Evolutionary conservation across 2,797 vertebrate genomes (phyloP), one percentile per base, ranked within the genome.

Genomic region (Pangasius sanitwongsei): DNA sequence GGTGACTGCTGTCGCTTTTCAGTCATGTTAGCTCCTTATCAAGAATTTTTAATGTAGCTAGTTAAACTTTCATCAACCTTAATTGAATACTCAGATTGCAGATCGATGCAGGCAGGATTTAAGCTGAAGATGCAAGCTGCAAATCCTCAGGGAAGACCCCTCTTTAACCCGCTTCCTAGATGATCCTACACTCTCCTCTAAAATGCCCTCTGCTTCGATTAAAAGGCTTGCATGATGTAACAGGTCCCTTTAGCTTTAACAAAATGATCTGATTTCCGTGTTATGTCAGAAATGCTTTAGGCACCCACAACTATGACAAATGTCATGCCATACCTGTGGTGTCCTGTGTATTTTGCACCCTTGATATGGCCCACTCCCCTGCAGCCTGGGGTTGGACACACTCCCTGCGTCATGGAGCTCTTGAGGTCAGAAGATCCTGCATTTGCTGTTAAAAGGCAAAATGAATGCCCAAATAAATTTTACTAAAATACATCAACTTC

Each of bases 281-380:
- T 18, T 20, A n/a, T 2, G 55, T 63, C 1, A 69, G 75, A 75
- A 70, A 69, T 41, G 28, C 20, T 61, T 63, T 70, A 4, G 2
- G 37, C 57, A 67, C 41, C 28, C 28, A 16, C 13, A 53, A 28
- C 6, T 61, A 59, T 16, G 31, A 82, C 0, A 2, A 55, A 86
- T 5, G 8, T 37, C 23, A 28, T 53, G 44, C 86, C 89, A 87
- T 86, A 94, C 95, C 95, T 96, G 93, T 97, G 96, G 94, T 97
- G 96, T 94, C 96, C 95, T 1, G 94, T 96, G 93, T 96, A 96
- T 93, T 95, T 95, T 57, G 96, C 93, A 87, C 96, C 96, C 93
- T 95, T 96, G 61, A 97, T 96, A 93, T 97, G 96, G 82, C 96
- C 96, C 1, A 97, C 93, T 63, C 96, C 96, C 92, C 94, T 93